These are phyloP conservation scores for Neolamprologus longior DNA, from an alignment of 2,113 vertebrate species.

Conservation along the genomic window DNA sequence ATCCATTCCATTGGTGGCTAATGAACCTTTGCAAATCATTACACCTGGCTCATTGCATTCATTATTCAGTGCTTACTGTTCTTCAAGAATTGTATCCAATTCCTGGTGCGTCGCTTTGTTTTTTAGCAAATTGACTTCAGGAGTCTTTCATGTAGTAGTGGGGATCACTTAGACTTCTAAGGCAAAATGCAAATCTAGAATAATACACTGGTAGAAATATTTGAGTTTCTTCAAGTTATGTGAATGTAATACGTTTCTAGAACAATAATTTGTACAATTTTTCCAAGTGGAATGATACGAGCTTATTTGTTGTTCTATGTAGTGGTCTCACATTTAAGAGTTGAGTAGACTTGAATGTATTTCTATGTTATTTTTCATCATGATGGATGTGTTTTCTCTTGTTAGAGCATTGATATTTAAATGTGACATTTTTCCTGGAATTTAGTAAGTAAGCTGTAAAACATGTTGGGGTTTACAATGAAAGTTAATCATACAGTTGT, in stretches of 20 bases:
- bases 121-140: neutral
- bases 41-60: neutral
- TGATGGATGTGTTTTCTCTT: neutral
- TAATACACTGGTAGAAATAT: neutral
- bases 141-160: neutral
- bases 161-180: neutral
- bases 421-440: neutral
- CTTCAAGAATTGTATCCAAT: neutral
- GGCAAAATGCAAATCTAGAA: neutral
- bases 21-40: neutral
- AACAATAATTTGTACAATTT: neutral
- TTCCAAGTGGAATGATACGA: neutral
- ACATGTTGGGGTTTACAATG: neutral
- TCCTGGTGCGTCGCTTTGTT: constrained; percentile 5
- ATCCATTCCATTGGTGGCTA: neutral
- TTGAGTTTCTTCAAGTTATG: neutral
- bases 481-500: neutral
- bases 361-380: neutral
- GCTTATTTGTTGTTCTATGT: neutral
- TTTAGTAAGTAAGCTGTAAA: neutral
- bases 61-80: neutral
- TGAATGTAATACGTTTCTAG: neutral
- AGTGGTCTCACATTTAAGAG: neutral
- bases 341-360: neutral
- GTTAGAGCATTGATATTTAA: neutral